A percentile compares a stretch with the other conserved stretches of the same genome.
These are phyloP conservation scores for Neelides sp. DNA, from an alignment of 1,140 invertebrate species.

Conservation along the genomic window DNA sequence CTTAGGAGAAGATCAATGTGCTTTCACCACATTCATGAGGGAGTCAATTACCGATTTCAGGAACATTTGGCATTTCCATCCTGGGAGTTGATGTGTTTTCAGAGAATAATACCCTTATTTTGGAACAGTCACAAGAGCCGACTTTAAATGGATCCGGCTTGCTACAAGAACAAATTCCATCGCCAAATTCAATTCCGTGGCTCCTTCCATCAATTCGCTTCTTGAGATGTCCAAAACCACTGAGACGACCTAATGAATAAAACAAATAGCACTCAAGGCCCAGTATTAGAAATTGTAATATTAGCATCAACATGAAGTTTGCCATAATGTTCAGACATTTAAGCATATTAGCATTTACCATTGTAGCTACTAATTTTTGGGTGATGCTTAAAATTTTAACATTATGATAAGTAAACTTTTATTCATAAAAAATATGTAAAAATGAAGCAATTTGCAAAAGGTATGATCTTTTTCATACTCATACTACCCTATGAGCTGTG, in stretches of 20 bases:
- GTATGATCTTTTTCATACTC: too few species aligned
- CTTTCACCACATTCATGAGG: neutral
- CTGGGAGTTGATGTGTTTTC: constrained; percentile 6
- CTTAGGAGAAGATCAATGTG: too few species aligned
- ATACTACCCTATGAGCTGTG: too few species aligned
- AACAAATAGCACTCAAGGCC: neutral
- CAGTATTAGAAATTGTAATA: too few species aligned
- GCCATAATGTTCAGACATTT: too few species aligned
- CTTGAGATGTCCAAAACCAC: neutral
- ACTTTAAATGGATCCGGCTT: constrained; percentile 13
- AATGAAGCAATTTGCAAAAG: too few species aligned
- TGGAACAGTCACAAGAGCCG: constrained; percentile 9
- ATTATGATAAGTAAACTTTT: too few species aligned
- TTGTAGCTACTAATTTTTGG: too few species aligned
- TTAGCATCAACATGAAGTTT: too few species aligned
- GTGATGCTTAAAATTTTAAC: too few species aligned
- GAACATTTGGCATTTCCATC: constrained; percentile 17
- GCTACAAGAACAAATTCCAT: constrained; percentile 18
- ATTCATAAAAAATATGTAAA: too few species aligned
- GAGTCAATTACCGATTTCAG: constrained; percentile 12
- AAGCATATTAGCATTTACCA: too few species aligned
- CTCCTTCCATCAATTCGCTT: neutral
- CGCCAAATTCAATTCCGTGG: constrained; percentile 26
- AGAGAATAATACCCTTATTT: neutral
- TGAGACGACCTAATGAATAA: neutral